Conservation (phyloP, 2,888 invertebrate species). For the Ectemnius lituratus region DNA sequence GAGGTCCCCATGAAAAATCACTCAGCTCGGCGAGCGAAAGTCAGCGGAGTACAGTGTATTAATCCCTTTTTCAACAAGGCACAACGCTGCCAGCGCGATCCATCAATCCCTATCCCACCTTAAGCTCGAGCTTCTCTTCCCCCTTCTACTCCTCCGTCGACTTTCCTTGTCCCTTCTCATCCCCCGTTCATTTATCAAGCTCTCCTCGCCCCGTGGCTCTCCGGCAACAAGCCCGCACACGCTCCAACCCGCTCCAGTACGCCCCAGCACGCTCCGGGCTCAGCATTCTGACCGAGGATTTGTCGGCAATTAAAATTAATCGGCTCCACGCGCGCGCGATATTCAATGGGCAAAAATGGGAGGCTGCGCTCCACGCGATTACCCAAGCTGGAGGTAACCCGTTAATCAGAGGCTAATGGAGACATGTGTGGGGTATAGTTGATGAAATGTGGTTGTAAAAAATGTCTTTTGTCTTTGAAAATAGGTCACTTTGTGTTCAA, state of each 20-base stretch:
- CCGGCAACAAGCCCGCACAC: too few relatives aligned
- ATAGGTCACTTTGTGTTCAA: too few relatives aligned
- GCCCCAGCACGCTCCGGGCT: too few relatives aligned
- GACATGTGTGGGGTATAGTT: too few relatives aligned
- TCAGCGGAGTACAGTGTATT: slow-evolving; percentile 32
- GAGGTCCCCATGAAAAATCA: too few relatives aligned
- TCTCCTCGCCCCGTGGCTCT: slow-evolving; percentile 26
- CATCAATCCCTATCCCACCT: slow-evolving; percentile 62
- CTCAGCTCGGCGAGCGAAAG: background rate
- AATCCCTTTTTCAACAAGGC: slow-evolving; percentile 33
- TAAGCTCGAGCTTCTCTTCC: slow-evolving; percentile 27
- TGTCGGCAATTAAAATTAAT: slow-evolving; percentile 71
- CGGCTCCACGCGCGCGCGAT: slow-evolving; percentile 41
- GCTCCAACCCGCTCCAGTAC: too few relatives aligned
- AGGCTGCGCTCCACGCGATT: background rate
- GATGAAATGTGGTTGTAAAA: too few relatives aligned
- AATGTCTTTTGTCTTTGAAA: too few relatives aligned
- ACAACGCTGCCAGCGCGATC: slow-evolving; percentile 29
- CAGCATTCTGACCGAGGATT: slow-evolving; percentile 43
- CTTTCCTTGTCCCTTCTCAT: slow-evolving; percentile 23
- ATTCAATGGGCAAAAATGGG: background rate
- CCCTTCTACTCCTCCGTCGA: slow-evolving; percentile 18
- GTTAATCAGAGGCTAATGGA: too few relatives aligned
- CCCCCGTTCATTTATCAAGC: slow-evolving; percentile 62
- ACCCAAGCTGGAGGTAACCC: too few relatives aligned